These are phyloP conservation scores for Carlito syrichta DNA, from an alignment of 2,113 vertebrate species.

Conservation along the genomic window DNA sequence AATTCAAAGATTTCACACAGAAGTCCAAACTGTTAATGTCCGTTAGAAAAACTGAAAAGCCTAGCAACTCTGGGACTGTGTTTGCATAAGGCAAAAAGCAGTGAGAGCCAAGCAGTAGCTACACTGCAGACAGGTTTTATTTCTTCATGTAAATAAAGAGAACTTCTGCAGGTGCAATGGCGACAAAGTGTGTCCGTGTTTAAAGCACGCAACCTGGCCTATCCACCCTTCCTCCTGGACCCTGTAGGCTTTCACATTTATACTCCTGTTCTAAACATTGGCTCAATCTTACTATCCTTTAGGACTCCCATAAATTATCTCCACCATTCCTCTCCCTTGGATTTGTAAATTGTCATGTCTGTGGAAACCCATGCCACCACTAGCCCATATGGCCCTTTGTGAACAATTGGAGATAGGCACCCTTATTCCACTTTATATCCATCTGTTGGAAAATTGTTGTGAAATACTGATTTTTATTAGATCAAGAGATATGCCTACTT, in stretches of 20 bases:
- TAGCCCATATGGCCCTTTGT: background rate
- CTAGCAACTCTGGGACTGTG: too few species aligned
- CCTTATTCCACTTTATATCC: background rate
- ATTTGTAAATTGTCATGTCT: background rate
- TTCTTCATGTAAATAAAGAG: background rate
- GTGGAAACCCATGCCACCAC: background rate
- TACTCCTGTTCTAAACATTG: accelerated
- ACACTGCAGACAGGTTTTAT: accelerated
- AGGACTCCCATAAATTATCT: background rate
- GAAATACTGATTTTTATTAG: background rate
- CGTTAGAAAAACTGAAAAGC: background rate
- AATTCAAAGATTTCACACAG: background rate
- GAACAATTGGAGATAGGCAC: background rate
- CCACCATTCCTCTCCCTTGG: background rate
- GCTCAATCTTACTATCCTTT: too few species aligned
- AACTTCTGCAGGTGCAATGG: accelerated
- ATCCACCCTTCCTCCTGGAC: background rate
- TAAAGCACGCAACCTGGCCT: background rate
- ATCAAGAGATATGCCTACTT: background rate
- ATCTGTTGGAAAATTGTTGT: background rate
- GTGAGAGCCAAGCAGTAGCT: accelerated
- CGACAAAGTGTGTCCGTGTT: background rate
- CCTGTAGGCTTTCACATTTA: accelerated
- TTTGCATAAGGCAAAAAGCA: background rate
- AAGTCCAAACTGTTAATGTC: background rate